Percentiles rank a stretch among this genome's conserved stretches.
These are phyloP conservation scores for Bibio marci DNA, from an alignment of 2,888 invertebrate genomes.

Conservation along the genomic window DNA sequence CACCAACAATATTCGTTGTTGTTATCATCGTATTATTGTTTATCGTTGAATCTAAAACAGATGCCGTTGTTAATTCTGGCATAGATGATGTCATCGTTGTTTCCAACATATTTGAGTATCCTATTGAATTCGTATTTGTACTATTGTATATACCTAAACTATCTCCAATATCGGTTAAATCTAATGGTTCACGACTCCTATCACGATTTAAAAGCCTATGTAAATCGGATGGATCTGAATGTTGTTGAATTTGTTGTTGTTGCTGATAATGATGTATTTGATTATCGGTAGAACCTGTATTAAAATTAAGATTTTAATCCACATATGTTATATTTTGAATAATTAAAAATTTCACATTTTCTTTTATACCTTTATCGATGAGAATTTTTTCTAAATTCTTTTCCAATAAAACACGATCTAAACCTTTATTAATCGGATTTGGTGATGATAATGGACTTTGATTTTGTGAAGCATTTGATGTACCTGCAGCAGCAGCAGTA, in stretches of 20 bases:
- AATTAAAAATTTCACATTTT: too few relatives aligned
- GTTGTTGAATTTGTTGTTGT: not conserved
- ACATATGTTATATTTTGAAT: slow-evolving; percentile 14
- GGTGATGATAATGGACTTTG: slow-evolving; percentile 25
- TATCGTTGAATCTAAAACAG: slow-evolving; percentile 3
- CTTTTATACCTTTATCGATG: slow-evolving; percentile 16
- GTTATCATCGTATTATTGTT: too few relatives aligned
- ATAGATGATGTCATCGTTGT: slow-evolving; percentile 36
- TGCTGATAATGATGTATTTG: not conserved
- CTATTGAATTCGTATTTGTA: slow-evolving; percentile 20
- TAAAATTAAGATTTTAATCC: too few relatives aligned
- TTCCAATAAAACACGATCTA: slow-evolving; percentile 20
- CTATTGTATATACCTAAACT: slow-evolving; percentile 37
- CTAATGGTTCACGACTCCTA: slow-evolving; percentile 38
- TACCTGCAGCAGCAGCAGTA: slow-evolving; percentile 22
- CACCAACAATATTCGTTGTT: not conserved
- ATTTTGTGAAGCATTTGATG: slow-evolving; percentile 21
- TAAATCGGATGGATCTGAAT: slow-evolving; percentile 27
- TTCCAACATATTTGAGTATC: slow-evolving; percentile 11
- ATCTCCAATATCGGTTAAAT: slow-evolving; percentile 36
- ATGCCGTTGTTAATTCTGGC: slow-evolving; percentile 35
- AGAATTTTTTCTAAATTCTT: slow-evolving; percentile 20
- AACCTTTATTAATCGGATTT: slow-evolving; percentile 20
- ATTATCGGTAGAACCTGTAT: too few relatives aligned
- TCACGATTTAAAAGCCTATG: slow-evolving; percentile 41